Conservation (phyloP, 2,888 invertebrate species). For the Rhynchonema sp. region DNA sequence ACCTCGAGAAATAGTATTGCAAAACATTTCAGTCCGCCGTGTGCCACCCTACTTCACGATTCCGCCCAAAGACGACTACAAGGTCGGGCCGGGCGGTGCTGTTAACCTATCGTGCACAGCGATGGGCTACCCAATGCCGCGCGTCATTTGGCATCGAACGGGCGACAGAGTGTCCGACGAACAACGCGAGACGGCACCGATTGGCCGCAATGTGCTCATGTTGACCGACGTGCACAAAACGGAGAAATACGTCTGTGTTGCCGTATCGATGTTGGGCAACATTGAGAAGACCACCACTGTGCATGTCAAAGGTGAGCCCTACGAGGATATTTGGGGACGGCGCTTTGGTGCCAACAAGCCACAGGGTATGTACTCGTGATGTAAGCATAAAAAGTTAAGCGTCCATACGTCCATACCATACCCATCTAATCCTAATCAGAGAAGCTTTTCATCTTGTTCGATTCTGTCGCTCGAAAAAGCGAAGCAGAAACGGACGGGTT, state of each 20-base stretch:
- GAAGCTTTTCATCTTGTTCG: too few species aligned
- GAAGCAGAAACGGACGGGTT: too few species aligned
- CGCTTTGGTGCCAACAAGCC: too few species aligned
- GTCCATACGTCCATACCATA: too few species aligned
- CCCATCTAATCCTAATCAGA: too few species aligned
- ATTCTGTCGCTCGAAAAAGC: too few species aligned
- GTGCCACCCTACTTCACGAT: constrained; percentile 88
- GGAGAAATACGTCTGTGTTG: constrained; percentile 89
- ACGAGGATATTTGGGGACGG: too few species aligned
- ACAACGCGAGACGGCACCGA: constrained; percentile 27
- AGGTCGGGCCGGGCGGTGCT: constrained; percentile 74
- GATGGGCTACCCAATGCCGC: constrained; percentile 92
- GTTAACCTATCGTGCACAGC: constrained; percentile 88
- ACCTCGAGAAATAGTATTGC: neutral
- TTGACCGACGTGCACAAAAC: constrained; percentile 70
- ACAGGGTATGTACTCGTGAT: too few species aligned
- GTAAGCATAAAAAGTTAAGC: too few species aligned
- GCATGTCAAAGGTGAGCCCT: constrained; percentile 89
- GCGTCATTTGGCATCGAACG: constrained; percentile 46
- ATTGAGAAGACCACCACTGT: constrained; percentile 70
- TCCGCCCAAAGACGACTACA: constrained; percentile 59
- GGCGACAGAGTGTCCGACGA: too few species aligned
- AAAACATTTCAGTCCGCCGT: constrained; percentile 51
- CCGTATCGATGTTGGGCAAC: constrained; percentile 74
- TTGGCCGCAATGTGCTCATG: constrained; percentile 58